phyloP scores from a whole-genome alignment of 2,888 invertebrate species.

The Amphimallon solstitiale region DNA sequence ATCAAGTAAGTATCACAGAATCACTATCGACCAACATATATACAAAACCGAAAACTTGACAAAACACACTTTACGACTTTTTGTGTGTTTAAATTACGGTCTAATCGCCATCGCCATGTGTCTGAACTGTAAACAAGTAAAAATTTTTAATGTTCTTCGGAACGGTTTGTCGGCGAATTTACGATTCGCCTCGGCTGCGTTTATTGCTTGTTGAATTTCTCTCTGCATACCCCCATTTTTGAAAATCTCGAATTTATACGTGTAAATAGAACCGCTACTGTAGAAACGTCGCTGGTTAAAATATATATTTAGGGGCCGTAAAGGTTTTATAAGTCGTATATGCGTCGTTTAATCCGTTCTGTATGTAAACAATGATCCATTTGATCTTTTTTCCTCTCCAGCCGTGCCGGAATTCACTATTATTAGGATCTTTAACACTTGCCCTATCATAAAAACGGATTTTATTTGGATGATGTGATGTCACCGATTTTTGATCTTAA shows the following conservation, averaged over 20 bases:
- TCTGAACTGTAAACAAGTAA: constrained; percentile 56
- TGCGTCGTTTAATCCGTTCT: constrained; percentile 37
- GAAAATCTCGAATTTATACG: constrained; percentile 31
- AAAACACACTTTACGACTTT: constrained; percentile 40
- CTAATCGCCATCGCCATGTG: constrained; percentile 50
- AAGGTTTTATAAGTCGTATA: constrained; percentile 35
- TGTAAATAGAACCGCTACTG: constrained; percentile 29
- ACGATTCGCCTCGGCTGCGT: constrained; percentile 40
- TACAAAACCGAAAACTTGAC: constrained; percentile 39
- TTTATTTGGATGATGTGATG: constrained; percentile 30
- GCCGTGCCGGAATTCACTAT: constrained; percentile 34
- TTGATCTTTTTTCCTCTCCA: constrained; percentile 35
- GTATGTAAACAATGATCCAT: constrained; percentile 33
- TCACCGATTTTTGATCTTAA: constrained; percentile 29
- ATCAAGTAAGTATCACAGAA: constrained; percentile 81
- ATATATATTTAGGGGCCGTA: constrained; percentile 33
- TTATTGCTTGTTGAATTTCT: constrained; percentile 32
- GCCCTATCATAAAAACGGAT: constrained; percentile 35
- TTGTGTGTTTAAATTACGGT: constrained; percentile 50
- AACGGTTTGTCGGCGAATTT: constrained; percentile 57
- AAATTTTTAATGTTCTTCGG: constrained; percentile 51
- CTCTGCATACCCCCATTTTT: constrained; percentile 23
- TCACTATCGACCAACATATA: constrained; percentile 7
- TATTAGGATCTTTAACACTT: constrained; percentile 38
- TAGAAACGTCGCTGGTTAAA: constrained; percentile 18